Conservation (phyloP, 2,797 vertebrate genomes). For the Natrix natrix region DNA sequence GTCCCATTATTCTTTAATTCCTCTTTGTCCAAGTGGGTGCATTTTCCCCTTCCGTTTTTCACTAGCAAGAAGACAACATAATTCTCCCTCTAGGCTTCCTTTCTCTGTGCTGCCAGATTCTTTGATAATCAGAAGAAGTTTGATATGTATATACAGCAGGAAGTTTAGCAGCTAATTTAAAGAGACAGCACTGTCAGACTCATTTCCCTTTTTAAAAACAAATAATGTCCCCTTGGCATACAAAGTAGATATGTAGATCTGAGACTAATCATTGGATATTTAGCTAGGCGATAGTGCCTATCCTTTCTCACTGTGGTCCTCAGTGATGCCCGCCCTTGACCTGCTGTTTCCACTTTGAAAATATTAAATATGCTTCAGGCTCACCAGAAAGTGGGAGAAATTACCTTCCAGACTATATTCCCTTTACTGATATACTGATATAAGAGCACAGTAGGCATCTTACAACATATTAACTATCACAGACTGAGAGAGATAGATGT, state of each 20-base stretch:
- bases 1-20: not conserved
- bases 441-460: not conserved
- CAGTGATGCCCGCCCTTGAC: not conserved
- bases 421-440: not conserved
- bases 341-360: not conserved
- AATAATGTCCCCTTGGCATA: not conserved
- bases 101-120: not conserved
- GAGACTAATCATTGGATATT: not conserved
- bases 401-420: not conserved
- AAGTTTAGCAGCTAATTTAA: not conserved
- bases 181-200: not conserved
- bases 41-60: not conserved
- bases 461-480: not conserved
- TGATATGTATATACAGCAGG: not conserved
- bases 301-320: not conserved
- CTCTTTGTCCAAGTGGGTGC: not conserved
- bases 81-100: not conserved
- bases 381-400: not conserved
- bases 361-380: not conserved
- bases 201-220: not conserved
- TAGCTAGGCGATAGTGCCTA: not conserved
- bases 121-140: not conserved
- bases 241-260: not conserved
- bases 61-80: not conserved
- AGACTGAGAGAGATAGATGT: not conserved